Base-by-base conservation (phyloP, 2,113 vertebrate species). In the Oryctolagus cuniculus region DNA sequence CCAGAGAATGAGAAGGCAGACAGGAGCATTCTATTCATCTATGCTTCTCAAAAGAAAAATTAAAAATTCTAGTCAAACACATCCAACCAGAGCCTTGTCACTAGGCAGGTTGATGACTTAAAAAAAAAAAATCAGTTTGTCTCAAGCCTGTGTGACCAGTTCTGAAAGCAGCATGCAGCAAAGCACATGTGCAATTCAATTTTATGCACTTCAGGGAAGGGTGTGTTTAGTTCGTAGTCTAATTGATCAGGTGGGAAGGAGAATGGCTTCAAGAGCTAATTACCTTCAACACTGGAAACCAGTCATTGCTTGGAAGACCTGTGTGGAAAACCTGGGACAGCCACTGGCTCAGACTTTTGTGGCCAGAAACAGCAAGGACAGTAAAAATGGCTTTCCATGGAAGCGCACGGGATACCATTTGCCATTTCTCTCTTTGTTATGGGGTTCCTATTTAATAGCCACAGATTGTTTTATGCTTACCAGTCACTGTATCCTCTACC, bases 241-340 rank as follows among this genome's bases (percentile, higher is more conserved):
- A 95, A 94, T 77, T 92, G 90, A 96, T 94, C 93, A 95, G 64
- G n/a, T 81, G 82, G 69, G 74, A 87, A 89, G 72, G 83, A 44
- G 44, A 38, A 69, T 82, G 67, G 67, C 73, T 91, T 91, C 29
- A 21, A 78, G 87, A 96, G 73, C 84, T 97, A 87, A 97, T 97
- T 96, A 92, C 85, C 93, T 93, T 95, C 79, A 82, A 93, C 24
- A 51, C 10, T 63, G 91, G 49, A 96, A 95, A 95, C 64, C 36
- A 27, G 74, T 93, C 69, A 87, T 58, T 91, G 92, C 77, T 95
- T 84, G n/a, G 79, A 75, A 96, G 92, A 97, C 87, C 87, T 97
- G 96, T 96, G 53, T 89, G 78, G 87, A 94, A 89, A 96, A 87
- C 29, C 19, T 78, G 91, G 79, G 77, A 89, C 61, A 95, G 67